phyloP scores from a whole-genome alignment of 1,140 invertebrate genomes.

The Dendroctonus ponderosae region DNA sequence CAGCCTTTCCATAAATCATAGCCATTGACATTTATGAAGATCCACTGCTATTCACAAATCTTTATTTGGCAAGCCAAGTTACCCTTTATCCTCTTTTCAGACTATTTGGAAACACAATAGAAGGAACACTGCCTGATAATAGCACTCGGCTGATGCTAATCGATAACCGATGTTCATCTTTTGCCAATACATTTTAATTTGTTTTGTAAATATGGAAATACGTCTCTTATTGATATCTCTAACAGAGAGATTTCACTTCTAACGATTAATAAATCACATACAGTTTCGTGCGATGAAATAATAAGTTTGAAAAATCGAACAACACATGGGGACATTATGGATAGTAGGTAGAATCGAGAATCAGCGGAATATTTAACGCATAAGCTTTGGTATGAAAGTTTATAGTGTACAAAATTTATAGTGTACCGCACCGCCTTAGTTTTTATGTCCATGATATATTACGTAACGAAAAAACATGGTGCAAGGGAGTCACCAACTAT shows the following conservation, averaged over 20 bases:
- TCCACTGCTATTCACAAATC: conserved; percentile 42
- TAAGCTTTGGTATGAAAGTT: too few species aligned
- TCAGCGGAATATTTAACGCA: too few species aligned
- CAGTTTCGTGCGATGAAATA: not conserved
- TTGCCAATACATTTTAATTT: not conserved
- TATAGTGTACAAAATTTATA: conserved; percentile 12
- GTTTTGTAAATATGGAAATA: not conserved
- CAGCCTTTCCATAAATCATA: conserved; percentile 42
- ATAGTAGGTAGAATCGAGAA: too few species aligned
- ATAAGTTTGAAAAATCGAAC: not conserved
- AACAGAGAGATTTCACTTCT: too few species aligned
- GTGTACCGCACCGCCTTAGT: not conserved
- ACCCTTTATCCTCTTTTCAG: conserved; percentile 28
- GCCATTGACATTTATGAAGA: conserved; percentile 45
- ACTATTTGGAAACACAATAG: conserved; percentile 32
- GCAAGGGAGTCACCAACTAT: conserved; percentile 10
- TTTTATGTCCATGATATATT: conserved; percentile 19
- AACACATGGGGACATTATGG: not conserved
- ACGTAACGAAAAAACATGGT: conserved; percentile 14
- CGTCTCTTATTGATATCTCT: too few species aligned
- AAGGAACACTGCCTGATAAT: conserved; percentile 29
- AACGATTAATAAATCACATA: not conserved
- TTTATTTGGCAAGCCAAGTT: conserved; percentile 38
- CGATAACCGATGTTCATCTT: conserved; percentile 1
- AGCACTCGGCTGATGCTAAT: not conserved